Base-by-base conservation (phyloP, 1,140 invertebrate genomes). In the Rhyacophila brunnea region DNA sequence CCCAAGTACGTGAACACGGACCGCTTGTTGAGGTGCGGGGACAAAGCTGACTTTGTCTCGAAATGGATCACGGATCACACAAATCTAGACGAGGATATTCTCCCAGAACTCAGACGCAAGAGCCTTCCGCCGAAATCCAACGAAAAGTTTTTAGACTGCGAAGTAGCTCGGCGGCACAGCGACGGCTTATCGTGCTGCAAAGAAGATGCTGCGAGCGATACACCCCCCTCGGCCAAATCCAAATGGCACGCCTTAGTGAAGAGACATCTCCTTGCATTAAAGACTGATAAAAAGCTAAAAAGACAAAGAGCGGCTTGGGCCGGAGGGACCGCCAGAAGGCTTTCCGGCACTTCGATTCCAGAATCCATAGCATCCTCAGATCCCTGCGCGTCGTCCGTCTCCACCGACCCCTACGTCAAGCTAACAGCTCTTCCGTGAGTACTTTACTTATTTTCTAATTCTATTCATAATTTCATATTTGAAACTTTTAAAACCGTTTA, bases 221-320 rank as follows among this genome's bases (percentile, higher is more conserved):
- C 74, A 14, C 80, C 81, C 13, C 79, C 80, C 35, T 73, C 75
- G 5, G 72, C 74, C 18, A 74, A 73, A 70, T 74, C 75, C 69
- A 81, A 81, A 67, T 82, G 80, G 80, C 77, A 80, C 58, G 77
- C 78, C 56, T 74, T 82, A 45, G 72, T 83, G 4, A 82, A 80
- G 67, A 73, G 76, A 23, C 80, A 83, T 68, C 68, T 82, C n/a
- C 77, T 80, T 45, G 64, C 75, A 18, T 66, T 80, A 45, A 81
- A 80, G 69, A 80, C 71, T 52, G 81, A 83, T 49, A 80, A 79
- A 69, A 73, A 79, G 23, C 72, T 83, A 58, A 74, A 76, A 69
- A 74, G 81, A 55, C 81, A 83, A 68, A 71, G 80, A 64, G 78
- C 79, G 15, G 80, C 80, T 28, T 83, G 81, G 81, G 80, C 81